Percentiles rank a stretch among this genome's conserved stretches.
Conservation (phyloP, 2,113 vertebrate species). For the Dissostichus mawsoni region DNA sequence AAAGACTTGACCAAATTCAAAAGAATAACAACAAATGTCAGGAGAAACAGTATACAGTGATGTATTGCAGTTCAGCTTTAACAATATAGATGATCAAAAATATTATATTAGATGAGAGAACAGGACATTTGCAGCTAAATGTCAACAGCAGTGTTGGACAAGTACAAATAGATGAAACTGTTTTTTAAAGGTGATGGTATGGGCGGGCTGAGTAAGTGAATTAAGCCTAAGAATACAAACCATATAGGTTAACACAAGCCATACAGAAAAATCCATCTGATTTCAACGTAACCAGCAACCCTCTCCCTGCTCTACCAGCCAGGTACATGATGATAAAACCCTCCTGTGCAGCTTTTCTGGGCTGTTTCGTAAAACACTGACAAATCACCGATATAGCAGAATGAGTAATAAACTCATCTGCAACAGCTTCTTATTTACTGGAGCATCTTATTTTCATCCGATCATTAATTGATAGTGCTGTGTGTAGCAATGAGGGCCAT, state of each 20-base stretch:
- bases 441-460: constrained; percentile 35
- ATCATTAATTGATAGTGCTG: constrained; percentile 36
- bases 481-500: constrained; percentile 2
- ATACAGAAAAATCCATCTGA: constrained; percentile 14
- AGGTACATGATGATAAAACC: constrained; percentile 46
- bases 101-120: too few species aligned
- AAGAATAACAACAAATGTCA: not conserved
- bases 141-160: not conserved
- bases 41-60: too few species aligned
- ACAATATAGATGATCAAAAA: too few species aligned
- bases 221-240: constrained; percentile 14
- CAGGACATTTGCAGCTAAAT: not conserved
- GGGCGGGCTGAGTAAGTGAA: not conserved
- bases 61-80: too few species aligned
- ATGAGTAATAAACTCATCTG: constrained; percentile 49
- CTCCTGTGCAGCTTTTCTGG: constrained; percentile 8
- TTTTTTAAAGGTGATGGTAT: not conserved
- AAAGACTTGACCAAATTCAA: not conserved
- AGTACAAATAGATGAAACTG: not conserved
- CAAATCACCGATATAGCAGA: constrained; percentile 53
- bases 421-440: constrained; percentile 44
- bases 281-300: constrained; percentile 28
- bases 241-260: constrained; percentile 3
- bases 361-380: constrained; percentile 32
- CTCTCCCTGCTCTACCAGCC: constrained; percentile 2